Evolutionary conservation across 2,797 vertebrate species (phyloP), one percentile per base, ranked within the genome.

Genomic region (Phaenicophaeus curvirostris): DNA sequence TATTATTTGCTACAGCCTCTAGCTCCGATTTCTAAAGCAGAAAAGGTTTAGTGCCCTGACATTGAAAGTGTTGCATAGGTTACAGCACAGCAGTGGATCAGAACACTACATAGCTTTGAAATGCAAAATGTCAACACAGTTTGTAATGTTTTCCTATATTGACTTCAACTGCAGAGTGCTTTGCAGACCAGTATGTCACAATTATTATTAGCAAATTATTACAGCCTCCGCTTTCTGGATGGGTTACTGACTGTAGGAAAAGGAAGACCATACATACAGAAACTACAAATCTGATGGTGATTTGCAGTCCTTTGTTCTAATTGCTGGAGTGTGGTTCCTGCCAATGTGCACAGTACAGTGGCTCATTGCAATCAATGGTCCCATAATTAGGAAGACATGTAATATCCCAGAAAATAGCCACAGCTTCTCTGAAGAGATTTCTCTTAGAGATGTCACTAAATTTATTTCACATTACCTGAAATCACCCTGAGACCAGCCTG

Each of bases 271-370:
- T 10, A 16, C 1, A 2, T 41, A 66, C 31, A 75, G 67, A 80
- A 72, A 73, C 63, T 59, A 0, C 0, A 39, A 33, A 88, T 42
- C 67, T 39, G 33, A 53, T 28, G 19, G 51, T 46, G 15, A 72
- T 39, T 83, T 75, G 33, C 62, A 87, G 28, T 53, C 17, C 23
- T 69, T 80, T 87, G 35, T n/a, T 81, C 25, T 55, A 69, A 51
- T 53, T 80, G 17, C 31, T 84, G 50, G 8, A 50, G 68, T 6
- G 1, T 3, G 3, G 10, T 9, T 76, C 37, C 71, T 73, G 35
- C 48, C 2, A 5, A 41, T 39, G 35, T 20, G 9, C 2, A 9
- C n/a, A 51, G 33, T 18, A 30, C 0, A 0, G 18, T 67, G 25
- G 25, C n/a, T 58, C 23, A 14, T 50, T 59, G 37, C 15, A 75